Evolutionary conservation across 2,113 vertebrate species (phyloP), one percentile per base, ranked within the genome.

Genomic region (Hyperopisus bebe): DNA sequence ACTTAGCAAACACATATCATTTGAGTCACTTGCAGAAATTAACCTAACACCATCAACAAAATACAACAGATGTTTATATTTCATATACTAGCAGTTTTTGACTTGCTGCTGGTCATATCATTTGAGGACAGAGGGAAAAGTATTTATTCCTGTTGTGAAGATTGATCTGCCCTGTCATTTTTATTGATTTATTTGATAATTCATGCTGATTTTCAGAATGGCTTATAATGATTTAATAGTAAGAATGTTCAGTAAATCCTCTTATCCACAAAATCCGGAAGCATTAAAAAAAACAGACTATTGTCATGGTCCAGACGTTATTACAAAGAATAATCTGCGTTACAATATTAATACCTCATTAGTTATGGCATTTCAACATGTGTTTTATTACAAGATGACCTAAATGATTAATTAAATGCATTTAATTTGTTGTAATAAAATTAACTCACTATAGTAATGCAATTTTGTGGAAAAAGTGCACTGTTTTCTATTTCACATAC

Each of bases 371-470:
- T 39, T 80, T 80, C 74, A 80, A 19, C 74, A 77, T 15, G 35
- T 6, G 15, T 42, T 80, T 85, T 24, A 48, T 11, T 31, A 35
- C 58, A 21, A 31, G 74, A 80, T 50, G 19, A 15, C 21, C 47
- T 89, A 35, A 89, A 35, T 50, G 62, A 80, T 50, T 58, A 77
- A 91, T 92, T 90, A 88, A 51, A 90, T 88, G 90, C 93, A 93
- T 92, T 94, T 47, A 90, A 90, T 89, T 92, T 92, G 94, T 94
- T 93, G 89, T 90, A 94, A 84, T 91, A 90, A 91, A 92, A 92
- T 92, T 31, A 47, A 89, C 88, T 50, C 83, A 87, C 53, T 21
- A 86, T 88, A 87, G 90, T 31, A 88, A 31, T 87, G 91, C 90
- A 88, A 89, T 91, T 90, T 21, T 24, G 31, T 88, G 90, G 82